Conservation (phyloP, 2,797 vertebrate genomes). For the Phaenicophaeus curvirostris region DNA sequence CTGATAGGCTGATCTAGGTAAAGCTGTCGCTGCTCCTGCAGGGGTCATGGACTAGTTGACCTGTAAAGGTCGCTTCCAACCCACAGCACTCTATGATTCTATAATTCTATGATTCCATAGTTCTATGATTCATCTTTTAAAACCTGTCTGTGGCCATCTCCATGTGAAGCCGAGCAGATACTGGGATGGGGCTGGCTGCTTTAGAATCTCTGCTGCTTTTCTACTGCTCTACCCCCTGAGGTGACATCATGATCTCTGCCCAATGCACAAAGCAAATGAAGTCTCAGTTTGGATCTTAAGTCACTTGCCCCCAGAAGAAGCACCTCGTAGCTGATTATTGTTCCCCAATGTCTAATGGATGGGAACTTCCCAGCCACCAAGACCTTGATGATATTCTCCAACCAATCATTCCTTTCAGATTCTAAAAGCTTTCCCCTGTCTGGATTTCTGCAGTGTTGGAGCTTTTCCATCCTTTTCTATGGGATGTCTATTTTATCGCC, state of each 20-base stretch:
- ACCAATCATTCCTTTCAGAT: neutral
- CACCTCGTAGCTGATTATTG: neutral
- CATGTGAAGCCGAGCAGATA: neutral
- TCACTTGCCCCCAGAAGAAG: neutral
- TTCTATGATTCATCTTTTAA: neutral
- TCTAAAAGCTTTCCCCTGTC: neutral
- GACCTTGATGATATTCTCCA: neutral
- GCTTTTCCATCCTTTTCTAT: neutral
- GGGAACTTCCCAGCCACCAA: accelerated
- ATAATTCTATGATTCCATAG: too few species aligned
- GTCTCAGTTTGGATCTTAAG: neutral
- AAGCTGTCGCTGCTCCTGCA: too few species aligned
- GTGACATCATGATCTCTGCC: neutral
- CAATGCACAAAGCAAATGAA: neutral
- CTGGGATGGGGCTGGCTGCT: neutral
- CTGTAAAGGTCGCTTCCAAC: too few species aligned
- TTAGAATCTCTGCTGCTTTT: neutral
- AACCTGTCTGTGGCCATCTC: neutral
- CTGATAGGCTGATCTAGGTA: too few species aligned
- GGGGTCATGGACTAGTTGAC: too few species aligned
- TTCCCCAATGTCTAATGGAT: neutral
- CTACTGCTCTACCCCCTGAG: neutral
- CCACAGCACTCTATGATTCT: too few species aligned
- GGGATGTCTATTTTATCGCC: neutral
- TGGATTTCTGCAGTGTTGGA: neutral